Conservation (phyloP, 2,797 vertebrate genomes). For the Eulemur mongoz region DNA sequence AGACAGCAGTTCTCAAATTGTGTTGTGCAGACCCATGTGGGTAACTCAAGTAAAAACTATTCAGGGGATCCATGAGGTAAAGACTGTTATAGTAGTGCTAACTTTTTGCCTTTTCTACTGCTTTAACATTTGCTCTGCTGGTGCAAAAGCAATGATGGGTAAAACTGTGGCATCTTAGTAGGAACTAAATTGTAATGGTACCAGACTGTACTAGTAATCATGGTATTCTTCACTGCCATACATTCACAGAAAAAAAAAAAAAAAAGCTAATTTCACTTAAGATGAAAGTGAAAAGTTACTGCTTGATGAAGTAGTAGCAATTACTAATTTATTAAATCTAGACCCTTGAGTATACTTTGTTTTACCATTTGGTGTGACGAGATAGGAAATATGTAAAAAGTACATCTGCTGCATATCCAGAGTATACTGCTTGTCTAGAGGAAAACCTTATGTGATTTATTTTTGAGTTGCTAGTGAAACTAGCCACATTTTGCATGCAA, state of each 20-base stretch:
- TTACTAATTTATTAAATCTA: slow-evolving; percentile 4
- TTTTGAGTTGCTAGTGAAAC: slow-evolving; percentile 34
- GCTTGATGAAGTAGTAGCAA: not conserved
- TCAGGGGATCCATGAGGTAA: not conserved
- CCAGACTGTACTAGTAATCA: not conserved
- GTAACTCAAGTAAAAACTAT: not conserved
- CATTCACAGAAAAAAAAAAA: not conserved
- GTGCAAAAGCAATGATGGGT: not conserved
- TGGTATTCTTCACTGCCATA: not conserved
- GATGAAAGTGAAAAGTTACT: not conserved
- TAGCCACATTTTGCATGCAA: slow-evolving; percentile 24
- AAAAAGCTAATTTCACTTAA: not conserved
- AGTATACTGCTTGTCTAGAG: not conserved
- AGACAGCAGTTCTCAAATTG: not conserved
- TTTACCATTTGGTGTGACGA: slow-evolving; percentile 23
- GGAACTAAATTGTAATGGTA: not conserved
- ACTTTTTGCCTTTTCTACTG: slow-evolving; percentile 2
- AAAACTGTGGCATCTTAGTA: not conserved
- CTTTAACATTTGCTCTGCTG: not conserved
- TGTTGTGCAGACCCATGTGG: not conserved
- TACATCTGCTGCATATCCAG: not conserved
- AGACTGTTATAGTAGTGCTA: not conserved
- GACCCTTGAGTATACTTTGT: not conserved
- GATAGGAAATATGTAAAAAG: not conserved
- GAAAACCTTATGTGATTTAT: not conserved